A percentile compares a stretch with the other conserved stretches of the same genome.
phyloP scores from a whole-genome alignment of 2,888 invertebrate species.

The Aleiodes alternator region DNA sequence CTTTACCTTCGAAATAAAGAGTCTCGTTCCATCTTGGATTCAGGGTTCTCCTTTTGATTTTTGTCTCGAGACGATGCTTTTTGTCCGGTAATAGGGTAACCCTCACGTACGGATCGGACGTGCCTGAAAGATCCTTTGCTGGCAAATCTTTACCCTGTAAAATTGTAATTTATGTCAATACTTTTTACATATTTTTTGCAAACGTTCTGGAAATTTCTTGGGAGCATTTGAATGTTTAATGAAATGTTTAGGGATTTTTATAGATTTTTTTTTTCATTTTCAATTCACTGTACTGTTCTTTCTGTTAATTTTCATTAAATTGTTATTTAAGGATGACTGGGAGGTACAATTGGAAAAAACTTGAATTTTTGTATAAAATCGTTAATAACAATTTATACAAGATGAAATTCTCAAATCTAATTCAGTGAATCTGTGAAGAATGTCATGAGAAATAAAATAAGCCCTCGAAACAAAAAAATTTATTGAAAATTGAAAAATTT shows the following conservation, averaged over 20 bases:
- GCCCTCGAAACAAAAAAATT: no score
- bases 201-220: neutral
- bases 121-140: constrained; percentile 93
- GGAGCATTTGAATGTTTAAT: neutral
- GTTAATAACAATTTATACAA: no score
- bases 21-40: constrained; percentile 97
- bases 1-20: constrained; percentile 90
- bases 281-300: no score
- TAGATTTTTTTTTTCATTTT: constrained; percentile 3
- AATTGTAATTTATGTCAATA: constrained; percentile 6
- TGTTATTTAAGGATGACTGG: no score
- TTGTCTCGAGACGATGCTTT: constrained; percentile 93
- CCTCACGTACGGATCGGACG: constrained; percentile 93
- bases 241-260: neutral
- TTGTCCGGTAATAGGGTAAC: constrained; percentile 94
- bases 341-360: no score
- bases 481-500: no score
- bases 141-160: constrained; percentile 93
- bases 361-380: no score
- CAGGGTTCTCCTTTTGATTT: constrained; percentile 92
- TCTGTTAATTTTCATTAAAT: no score
- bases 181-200: neutral
- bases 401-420: no score
- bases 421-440: no score
- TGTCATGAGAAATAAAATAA: no score